Evolutionary conservation across 2,888 invertebrate species (phyloP).

Genomic region (Ectropis crepuscularia): DNA sequence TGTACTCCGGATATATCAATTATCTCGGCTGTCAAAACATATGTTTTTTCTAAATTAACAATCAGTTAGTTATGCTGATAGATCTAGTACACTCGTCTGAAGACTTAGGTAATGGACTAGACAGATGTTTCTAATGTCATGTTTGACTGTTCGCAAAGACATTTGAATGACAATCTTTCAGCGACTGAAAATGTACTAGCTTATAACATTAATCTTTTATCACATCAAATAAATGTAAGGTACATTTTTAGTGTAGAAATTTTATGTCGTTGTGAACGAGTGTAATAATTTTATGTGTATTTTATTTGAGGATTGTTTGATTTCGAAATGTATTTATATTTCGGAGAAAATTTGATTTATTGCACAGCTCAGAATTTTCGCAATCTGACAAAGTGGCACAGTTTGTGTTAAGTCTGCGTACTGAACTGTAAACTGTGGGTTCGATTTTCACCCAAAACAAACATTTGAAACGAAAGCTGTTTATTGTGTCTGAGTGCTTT

Average conservation of each 20-base stretch:
- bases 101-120: constrained; percentile 18
- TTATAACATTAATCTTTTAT: constrained; percentile 8
- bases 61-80: constrained; percentile 23
- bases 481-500: no score
- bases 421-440: no score
- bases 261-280: not conserved
- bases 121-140: constrained; percentile 37
- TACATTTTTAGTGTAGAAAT: not conserved
- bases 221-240: constrained; percentile 2
- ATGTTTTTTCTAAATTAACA: constrained; percentile 26
- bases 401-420: no score
- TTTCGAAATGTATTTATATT: no score
- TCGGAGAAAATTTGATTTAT: no score
- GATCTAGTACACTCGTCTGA: constrained; percentile 26
- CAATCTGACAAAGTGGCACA: no score
- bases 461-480: no score
- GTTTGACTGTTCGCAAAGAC: constrained; percentile 26
- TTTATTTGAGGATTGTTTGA: no score
- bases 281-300: not conserved
- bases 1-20: constrained; percentile 26
- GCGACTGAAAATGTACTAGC: constrained; percentile 4
- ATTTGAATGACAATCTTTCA: constrained; percentile 37
- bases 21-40: constrained; percentile 28
- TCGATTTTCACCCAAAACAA: no score
- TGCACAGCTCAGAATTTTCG: no score